These are phyloP conservation scores for Labeo catla DNA, from an alignment of 2,113 vertebrate species.

Conservation along the genomic window DNA sequence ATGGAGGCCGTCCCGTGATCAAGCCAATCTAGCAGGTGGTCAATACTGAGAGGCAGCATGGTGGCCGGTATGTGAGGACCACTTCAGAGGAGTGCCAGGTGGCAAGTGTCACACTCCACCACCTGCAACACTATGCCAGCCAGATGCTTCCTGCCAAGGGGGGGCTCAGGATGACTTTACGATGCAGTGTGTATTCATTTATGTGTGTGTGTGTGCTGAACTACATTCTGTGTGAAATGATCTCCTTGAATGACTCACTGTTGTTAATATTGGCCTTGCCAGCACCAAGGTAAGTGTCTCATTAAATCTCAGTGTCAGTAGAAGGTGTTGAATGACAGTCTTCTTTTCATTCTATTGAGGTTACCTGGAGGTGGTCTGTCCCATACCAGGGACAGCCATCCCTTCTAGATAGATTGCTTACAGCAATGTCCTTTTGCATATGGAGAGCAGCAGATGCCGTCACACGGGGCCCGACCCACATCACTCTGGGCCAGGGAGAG, in stretches of 20 bases:
- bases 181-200: conserved; percentile 14
- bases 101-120: conserved; percentile 50
- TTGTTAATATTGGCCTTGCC: conserved; percentile 40
- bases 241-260: conserved; percentile 43
- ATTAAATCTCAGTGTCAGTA: conserved; percentile 51
- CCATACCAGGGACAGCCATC: neutral
- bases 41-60: conserved; percentile 49
- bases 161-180: conserved; percentile 15
- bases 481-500: conserved; percentile 10
- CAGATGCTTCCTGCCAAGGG: conserved; percentile 51
- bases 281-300: conserved; percentile 52
- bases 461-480: neutral
- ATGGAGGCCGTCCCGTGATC: conserved; percentile 25
- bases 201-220: conserved; percentile 15
- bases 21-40: conserved; percentile 58
- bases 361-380: neutral
- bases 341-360: conserved; percentile 15
- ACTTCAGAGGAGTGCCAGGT: conserved; percentile 53
- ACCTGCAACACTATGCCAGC: conserved; percentile 42
- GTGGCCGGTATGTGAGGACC: conserved; percentile 16
- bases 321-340: conserved; percentile 35
- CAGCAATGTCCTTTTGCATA: conserved; percentile 13
- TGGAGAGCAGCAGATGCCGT: neutral
- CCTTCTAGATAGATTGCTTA: neutral
- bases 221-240: conserved; percentile 28